A percentile compares a stretch with the other conserved stretches of the same genome.
Evolutionary conservation across 2,888 invertebrate genomes (phyloP).

Genomic region (Frankliniella fusca): DNA sequence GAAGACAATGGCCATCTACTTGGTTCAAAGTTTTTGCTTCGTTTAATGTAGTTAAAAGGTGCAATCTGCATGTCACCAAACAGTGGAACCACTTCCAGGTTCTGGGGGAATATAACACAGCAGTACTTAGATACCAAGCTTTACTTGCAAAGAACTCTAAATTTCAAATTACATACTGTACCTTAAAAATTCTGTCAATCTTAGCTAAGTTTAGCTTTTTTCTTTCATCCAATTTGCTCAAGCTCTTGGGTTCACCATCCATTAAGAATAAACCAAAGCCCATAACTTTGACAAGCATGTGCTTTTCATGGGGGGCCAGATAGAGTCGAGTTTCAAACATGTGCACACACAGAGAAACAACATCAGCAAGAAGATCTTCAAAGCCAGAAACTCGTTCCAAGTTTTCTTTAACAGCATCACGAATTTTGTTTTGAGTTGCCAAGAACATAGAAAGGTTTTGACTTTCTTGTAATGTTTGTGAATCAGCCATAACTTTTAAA

Average conservation of each 20-base stretch:
- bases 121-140: background rate
- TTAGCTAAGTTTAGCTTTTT: conserved; percentile 87
- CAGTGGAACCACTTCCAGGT: conserved; percentile 89
- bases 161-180: background rate
- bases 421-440: conserved; percentile 97
- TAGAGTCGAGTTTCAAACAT: conserved; percentile 98
- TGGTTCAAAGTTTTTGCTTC: conserved; percentile 88
- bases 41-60: conserved; percentile 94
- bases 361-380: conserved; percentile 92
- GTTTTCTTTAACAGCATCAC: conserved; percentile 92
- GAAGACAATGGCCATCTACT: conserved; percentile 87
- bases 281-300: conserved; percentile 96
- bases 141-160: background rate
- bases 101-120: conserved; percentile 46
- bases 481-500: conserved; percentile 95
- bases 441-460: conserved; percentile 98
- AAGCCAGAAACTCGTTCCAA: conserved; percentile 86
- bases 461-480: conserved; percentile 93
- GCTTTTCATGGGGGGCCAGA: conserved; percentile 92
- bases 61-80: conserved; percentile 99
- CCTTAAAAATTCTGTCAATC: conserved; percentile 92
- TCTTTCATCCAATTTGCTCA: conserved; percentile 93
- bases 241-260: conserved; percentile 92
- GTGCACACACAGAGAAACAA: conserved; percentile 93
- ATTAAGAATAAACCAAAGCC: conserved; percentile 95